These are phyloP conservation scores for Eupristina koningsbergeri DNA, from an alignment of 1,140 invertebrate genomes.

Conservation along the genomic window DNA sequence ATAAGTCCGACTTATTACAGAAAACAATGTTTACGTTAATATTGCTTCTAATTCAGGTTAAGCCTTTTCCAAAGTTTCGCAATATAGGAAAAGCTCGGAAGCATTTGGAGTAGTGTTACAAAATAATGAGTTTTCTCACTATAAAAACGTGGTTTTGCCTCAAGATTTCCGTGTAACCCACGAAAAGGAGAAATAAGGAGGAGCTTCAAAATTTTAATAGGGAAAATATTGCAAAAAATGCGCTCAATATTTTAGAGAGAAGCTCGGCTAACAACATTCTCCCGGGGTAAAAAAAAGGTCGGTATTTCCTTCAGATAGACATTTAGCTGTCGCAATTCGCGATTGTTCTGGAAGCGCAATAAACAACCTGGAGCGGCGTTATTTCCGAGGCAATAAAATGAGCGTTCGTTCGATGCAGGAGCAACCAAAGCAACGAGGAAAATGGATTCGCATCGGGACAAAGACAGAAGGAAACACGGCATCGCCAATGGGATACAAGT, in stretches of 20 bases:
- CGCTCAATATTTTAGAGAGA: not conserved
- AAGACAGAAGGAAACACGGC: constrained; percentile 6
- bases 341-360: constrained; percentile 23
- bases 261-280: not conserved
- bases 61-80: too few species aligned
- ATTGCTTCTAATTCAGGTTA: not conserved
- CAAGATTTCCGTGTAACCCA: not conserved
- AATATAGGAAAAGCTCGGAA: too few species aligned
- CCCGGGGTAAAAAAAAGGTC: not conserved
- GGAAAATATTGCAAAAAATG: not conserved
- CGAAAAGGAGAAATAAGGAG: not conserved
- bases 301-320: constrained; percentile 6
- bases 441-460: constrained; percentile 29
- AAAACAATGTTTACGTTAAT: not conserved
- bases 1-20: not conserved
- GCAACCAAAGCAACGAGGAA: not conserved
- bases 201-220: not conserved
- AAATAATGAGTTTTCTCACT: not conserved
- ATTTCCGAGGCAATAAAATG: constrained; percentile 28
- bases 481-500: constrained; percentile 6
- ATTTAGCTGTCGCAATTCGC: constrained; percentile 12
- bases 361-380: constrained; percentile 22
- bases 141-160: not conserved
- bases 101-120: too few species aligned
- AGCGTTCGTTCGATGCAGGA: constrained; percentile 8